Evolutionary conservation across 2,888 invertebrate species (phyloP), one percentile per base, ranked within the genome.

Genomic region (Branchipolynoe longqiensis): DNA sequence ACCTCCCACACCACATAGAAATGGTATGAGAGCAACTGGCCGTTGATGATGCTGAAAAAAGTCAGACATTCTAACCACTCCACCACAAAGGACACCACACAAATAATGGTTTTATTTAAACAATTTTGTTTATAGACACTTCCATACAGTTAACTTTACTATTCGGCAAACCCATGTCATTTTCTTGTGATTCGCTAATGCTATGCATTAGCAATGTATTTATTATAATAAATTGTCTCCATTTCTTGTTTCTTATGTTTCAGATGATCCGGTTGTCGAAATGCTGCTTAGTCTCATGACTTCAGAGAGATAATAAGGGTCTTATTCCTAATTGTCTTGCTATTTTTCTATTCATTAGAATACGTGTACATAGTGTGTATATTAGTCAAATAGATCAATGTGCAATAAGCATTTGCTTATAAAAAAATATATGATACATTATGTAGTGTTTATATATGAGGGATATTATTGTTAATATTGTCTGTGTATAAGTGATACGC

Each of bases 211-310:
- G 62, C n/a, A 25, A 14, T 12, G 62, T 8, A 25, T 14, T 62
- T 6, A 28, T 62, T 14, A 14, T 33, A 18, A 12, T 12, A 22
- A 36, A 36, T 14, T 73, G n/a, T n/a, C n/a, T 36, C 14, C 25
- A 12, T 73, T 62, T 62, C n/a, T 25, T 33, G n/a, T 36, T 31
- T 48, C 6, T 28, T 62, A 12, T 73, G 14, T 83, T 62, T 25
- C 84, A 69, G 84, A 73, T 62, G 84, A 84, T 48, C 69, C 69
- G 8, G 84, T 84, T 14, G 69, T 84, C 14, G 69, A 62, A 25
- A 69, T 84, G 31, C 69, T 84, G 33, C 84, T 41, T 6, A 41
- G 62, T 12, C 36, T 84, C 40, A 12, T 84, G 48, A 73, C 54
- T 1, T 84, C 84, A 1, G 84, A 84, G 33, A 69, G 84, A 56